Conservation (phyloP, 2,113 vertebrate species). For the Leucopsar rothschildi region DNA sequence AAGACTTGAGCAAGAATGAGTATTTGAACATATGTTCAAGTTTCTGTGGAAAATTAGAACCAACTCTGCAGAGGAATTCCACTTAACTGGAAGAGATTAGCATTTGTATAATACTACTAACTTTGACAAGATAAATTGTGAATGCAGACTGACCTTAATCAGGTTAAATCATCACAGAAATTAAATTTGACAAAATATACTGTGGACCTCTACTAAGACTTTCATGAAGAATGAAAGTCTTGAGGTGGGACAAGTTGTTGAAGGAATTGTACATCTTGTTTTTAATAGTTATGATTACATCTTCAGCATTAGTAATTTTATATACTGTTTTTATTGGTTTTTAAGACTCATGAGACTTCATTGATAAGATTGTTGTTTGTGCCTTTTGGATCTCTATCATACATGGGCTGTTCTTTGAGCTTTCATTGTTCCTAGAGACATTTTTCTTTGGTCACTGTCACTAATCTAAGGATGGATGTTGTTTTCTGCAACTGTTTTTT, state of each 20-base stretch:
- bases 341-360: not conserved
- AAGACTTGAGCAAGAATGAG: not conserved
- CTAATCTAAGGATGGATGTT: not conserved
- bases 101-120: not conserved
- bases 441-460: not conserved
- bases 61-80: not conserved
- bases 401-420: not conserved
- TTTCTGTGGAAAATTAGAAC: not conserved
- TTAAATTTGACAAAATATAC: not conserved
- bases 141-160: not conserved
- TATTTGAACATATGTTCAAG: not conserved
- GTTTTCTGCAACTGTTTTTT: not conserved
- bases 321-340: not conserved
- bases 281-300: not conserved
- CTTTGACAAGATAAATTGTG: not conserved
- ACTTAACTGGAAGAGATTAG: not conserved
- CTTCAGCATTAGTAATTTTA: not conserved
- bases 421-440: not conserved
- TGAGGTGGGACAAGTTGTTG: not conserved
- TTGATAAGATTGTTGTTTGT: not conserved
- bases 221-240: not conserved
- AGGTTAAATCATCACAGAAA: not conserved
- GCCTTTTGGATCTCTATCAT: not conserved
- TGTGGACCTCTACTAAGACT: not conserved
- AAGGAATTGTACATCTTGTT: not conserved